Conservation (phyloP, 1,140 invertebrate species). For the Drosophila baimaii region DNA sequence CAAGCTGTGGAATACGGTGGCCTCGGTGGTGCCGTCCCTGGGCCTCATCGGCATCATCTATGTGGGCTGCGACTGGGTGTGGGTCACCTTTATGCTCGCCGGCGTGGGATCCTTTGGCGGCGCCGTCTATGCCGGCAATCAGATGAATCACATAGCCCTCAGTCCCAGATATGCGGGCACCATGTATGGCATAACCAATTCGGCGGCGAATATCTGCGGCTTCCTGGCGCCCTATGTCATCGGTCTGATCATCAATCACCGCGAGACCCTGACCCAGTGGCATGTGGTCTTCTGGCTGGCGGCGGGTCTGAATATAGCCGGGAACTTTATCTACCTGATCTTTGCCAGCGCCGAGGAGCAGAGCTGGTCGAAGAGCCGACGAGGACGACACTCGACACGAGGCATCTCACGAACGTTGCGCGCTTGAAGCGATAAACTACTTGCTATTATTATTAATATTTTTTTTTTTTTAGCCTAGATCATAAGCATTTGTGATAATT, state of each 20-base stretch:
- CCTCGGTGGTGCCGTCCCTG: conserved; percentile 89
- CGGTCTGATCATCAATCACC: conserved; percentile 89
- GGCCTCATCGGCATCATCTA: conserved; percentile 91
- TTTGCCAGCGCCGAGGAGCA: conserved; percentile 94
- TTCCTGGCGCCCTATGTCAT: conserved; percentile 93
- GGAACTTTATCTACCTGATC: conserved; percentile 91
- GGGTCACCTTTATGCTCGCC: conserved; percentile 89
- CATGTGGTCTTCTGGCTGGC: conserved; percentile 94
- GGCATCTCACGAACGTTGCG: conserved; percentile 26
- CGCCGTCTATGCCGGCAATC: conserved; percentile 91
- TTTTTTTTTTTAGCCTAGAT: conserved; percentile 23
- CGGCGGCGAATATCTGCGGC: conserved; percentile 93
- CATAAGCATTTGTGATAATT: conserved; percentile 59
- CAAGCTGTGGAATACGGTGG: conserved; percentile 91
- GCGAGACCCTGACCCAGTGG: conserved; percentile 94
- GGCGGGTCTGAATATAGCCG: conserved; percentile 90
- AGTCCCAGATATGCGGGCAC: conserved; percentile 94
- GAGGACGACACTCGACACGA: not conserved
- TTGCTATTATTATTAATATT: conserved; percentile 23
- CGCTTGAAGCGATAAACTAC: conserved; percentile 28
- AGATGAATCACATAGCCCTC: conserved; percentile 95
- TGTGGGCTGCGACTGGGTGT: conserved; percentile 89
- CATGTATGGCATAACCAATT: conserved; percentile 95
- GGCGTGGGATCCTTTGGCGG: conserved; percentile 90
- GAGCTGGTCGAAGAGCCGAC: conserved; percentile 86